Base-by-base conservation (phyloP, 2,113 vertebrate species). In the Eleginops maclovinus region DNA sequence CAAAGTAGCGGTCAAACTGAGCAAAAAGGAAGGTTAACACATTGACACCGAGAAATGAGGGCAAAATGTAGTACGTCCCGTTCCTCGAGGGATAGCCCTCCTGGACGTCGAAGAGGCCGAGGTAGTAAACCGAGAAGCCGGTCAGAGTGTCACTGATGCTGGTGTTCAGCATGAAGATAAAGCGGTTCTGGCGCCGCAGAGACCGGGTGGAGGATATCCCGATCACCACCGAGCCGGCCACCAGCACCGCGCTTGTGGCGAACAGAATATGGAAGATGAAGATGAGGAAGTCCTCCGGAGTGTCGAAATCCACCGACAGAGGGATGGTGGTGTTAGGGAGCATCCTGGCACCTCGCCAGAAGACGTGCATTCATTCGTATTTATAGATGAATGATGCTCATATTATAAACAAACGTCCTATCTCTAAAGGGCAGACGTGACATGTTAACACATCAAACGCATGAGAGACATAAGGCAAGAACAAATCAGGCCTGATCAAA, bases 131-230 rank as follows among this genome's bases (percentile, higher is more conserved):
- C 1, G 94, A 95, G 64, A 93, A 78, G 10, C 94, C 94, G 31
- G 94, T 95, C 68, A 95, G 84, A 1, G 93, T 94, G 90, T 95
- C 94, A 19, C 94, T 95, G 75, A 94, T 87, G 90, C 94, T 95
- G 7, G 94, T 95, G 87, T 95, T 95, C 64, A 95, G 78, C 94
- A 95, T 95, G 83, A 95, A 95, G 11, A 94, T 80, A 40, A 95
- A 95, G 2, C 94, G 93, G 89, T 95, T 95, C 86, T 95, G 93
- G 21, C 51, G 62, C n/a, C 94, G 91, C 78, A 95, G 88, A 7
- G 68, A 85, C 4, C 84, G 77, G 0, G 87, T 93, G 69, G 70
- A 87, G 4, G 88, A 63, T 22, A 95, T 95, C 3, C 84, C 90
- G 14, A 94, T 9, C 9, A 90, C 92, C 56, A 94, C 94, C 0